Evolutionary conservation across 2,797 vertebrate genomes (phyloP), one percentile per base, ranked within the genome.

Genomic region (Hirundo rustica): DNA sequence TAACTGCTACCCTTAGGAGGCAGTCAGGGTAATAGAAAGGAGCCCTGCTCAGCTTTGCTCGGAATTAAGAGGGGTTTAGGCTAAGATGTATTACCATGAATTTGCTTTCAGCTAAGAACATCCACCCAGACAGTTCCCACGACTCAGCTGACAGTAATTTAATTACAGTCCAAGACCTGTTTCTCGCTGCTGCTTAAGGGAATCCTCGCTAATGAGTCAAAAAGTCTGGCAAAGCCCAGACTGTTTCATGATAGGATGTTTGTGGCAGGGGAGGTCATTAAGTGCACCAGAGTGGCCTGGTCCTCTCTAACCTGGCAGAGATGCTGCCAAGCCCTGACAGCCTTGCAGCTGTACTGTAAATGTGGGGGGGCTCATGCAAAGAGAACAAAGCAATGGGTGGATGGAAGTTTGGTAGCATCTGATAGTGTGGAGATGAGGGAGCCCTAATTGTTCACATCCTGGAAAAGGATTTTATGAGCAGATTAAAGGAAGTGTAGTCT

Each of bases 81-180:
- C 82, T 50, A 29, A 53, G 45, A 25, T 77, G 16, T 66, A 20
- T 81, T 54, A 81, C 34, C 58, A 89, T 53, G 32, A 22, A n/a
- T 88, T 93, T 90, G 23, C 70, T 92, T 95, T 94, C 73, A 81
- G 83, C 83, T 88, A 88, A 81, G 58, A 81, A n/a, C 73, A 36
- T 65, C 74, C 50, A 51, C 88, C 70, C 84, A 90, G 88, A 71
- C 79, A 50, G 73, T 94, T 96, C 90, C 86, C 96, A 96, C 19
- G 7, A 65, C 88, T 84, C 80, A 86, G 79, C 83, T 90, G 91
- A 71, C 65, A 80, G 58, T 65, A 55, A 44, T 84, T 83, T 74
- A 83, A 90, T 86, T 84, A 19, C 65, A 78, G 20, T 22, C 66
- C 79, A 18, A 58, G 76, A 86, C 76, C 79, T 85, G 78, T 74